Conservation (phyloP, 2,113 vertebrate genomes). For the Rhinichthys klamathensis region DNA sequence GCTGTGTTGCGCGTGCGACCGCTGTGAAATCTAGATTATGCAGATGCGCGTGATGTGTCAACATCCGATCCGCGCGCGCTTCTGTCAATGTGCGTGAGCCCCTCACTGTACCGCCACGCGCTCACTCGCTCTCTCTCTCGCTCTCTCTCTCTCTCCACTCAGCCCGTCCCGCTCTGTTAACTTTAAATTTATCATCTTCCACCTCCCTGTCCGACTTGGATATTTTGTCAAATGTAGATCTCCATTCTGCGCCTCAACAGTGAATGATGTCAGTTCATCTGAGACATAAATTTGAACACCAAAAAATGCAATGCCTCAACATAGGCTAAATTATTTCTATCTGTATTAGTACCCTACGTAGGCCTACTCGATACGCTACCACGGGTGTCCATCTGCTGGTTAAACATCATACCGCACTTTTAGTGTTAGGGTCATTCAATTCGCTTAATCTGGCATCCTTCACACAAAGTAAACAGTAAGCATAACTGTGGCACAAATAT, state of each 20-base stretch:
- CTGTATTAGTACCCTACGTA: neutral
- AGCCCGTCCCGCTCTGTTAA: slow-evolving; percentile 41
- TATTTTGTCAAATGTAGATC: slow-evolving; percentile 1
- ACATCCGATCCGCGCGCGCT: slow-evolving; percentile 61
- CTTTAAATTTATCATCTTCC: slow-evolving; percentile 26
- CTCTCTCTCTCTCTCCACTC: slow-evolving; percentile 25
- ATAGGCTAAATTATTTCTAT: neutral
- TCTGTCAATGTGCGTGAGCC: slow-evolving; percentile 7
- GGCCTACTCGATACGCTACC: neutral
- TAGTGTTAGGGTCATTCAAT: neutral
- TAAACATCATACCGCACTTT: slow-evolving; percentile 31
- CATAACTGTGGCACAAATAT: neutral
- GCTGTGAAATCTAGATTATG: slow-evolving; percentile 19
- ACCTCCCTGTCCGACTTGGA: slow-evolving; percentile 7
- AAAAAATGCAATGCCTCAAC: neutral
- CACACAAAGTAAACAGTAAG: neutral
- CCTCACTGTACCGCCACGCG: neutral
- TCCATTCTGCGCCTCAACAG: neutral
- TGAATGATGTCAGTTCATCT: neutral
- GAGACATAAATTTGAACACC: neutral
- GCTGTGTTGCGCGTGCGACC: neutral
- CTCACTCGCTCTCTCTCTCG: neutral
- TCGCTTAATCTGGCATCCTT: neutral
- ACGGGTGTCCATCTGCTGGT: slow-evolving; percentile 33
- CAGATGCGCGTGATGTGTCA: slow-evolving; percentile 50